Evolutionary conservation across 2,888 invertebrate species (phyloP), one percentile per base, ranked within the genome.

Genomic region (Celastrina argiolus): DNA sequence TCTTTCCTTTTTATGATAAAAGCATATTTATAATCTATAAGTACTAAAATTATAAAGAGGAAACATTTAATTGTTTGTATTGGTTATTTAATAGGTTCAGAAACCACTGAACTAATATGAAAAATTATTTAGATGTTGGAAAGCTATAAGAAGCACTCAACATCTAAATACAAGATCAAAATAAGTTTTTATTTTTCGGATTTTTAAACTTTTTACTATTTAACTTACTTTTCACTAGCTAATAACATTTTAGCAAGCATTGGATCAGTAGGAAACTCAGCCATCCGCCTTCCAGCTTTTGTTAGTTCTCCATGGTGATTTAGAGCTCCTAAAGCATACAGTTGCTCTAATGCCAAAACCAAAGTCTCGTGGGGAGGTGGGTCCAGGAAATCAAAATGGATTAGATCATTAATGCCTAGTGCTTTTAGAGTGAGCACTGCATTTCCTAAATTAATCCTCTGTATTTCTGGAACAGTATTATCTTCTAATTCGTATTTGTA

Each of bases 221-320:
- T 7, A 16, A 88, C 93, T 92, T 88, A 97, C 95, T 97, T 98
- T 92, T 99, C 99, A 78, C 98, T 97, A 0, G 99, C 99, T 65
- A 99, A 83, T 66, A 99, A 92, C 98, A 99, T 99, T 92, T 99
- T 99, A 0, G 98, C 98, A 95, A 99, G 96, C 97, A 98, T 98
- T 0, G 99, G 99, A 89, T 99, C 99, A 12, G 98, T 95, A 0
- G 99, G 99, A 85, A 99, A 99, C 86, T 99, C 99, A 0, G 99
- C 99, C 99, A 99, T 99, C 81, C 98, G 92, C 73, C 99, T 92
- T 0, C 99, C 99, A 69, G 99, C 92, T 85, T 98, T 99, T 1
- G 99, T 99, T 66, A 99, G 90, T 88, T 99, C 98, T 0, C 99
- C 99, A 76, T 96, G 96, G 91, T 99, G 99, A 91, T 99, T 99